Evolutionary conservation across 2,888 invertebrate species (phyloP).

Genomic region (Parochlus steinenii): DNA sequence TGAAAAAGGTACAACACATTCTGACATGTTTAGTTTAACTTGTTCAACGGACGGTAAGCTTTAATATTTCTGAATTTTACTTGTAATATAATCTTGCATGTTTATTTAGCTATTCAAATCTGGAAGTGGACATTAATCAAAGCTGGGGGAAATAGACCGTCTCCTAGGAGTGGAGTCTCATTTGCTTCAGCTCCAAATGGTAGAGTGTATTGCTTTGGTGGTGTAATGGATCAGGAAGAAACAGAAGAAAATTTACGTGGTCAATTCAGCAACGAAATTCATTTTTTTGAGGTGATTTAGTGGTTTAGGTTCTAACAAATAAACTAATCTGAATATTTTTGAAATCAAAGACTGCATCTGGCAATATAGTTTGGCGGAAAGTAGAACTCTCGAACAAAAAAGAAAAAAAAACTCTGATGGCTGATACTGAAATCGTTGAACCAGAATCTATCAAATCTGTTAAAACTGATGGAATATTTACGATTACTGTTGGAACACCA

Average conservation of each 20-base stretch:
- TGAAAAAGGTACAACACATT: constrained; percentile 52
- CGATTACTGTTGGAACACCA: constrained; percentile 50
- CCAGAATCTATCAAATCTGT: constrained; percentile 22
- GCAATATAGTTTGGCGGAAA: constrained; percentile 51
- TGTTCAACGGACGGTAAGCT: too few species aligned
- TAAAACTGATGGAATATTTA: constrained; percentile 67
- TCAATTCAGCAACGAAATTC: constrained; percentile 65
- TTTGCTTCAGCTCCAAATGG: constrained; percentile 42
- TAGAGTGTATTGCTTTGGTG: constrained; percentile 69
- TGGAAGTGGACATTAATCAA: constrained; percentile 58
- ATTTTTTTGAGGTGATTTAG: constrained; percentile 62
- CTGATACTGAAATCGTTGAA: constrained; percentile 23
- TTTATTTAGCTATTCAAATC: constrained; percentile 32
- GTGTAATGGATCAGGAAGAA: constrained; percentile 66
- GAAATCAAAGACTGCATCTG: constrained; percentile 34
- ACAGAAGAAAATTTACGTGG: constrained; percentile 67
- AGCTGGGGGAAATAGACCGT: constrained; percentile 43
- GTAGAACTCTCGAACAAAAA: constrained; percentile 36
- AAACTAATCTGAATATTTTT: too few species aligned
- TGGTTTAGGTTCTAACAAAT: too few species aligned
- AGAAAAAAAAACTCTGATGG: constrained; percentile 17
- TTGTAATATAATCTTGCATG: constrained; percentile 1
- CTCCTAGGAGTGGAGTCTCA: constrained; percentile 53
- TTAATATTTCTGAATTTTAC: neutral
- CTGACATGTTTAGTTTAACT: constrained; percentile 46